Evolutionary conservation across 2,888 invertebrate genomes (phyloP).

Genomic region (Meganola albula): DNA sequence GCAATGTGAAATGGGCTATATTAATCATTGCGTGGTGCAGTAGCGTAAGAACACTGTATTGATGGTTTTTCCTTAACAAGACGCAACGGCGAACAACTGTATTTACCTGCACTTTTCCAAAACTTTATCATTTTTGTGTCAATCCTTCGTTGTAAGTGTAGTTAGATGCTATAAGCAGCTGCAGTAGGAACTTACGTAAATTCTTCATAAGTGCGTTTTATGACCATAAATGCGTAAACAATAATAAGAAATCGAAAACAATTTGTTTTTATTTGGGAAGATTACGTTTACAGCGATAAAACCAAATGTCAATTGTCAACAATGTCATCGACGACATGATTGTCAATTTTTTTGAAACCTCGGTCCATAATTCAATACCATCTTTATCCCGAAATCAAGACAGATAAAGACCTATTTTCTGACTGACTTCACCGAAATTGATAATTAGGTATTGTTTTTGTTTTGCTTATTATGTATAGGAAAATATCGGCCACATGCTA

Average conservation of each 20-base stretch:
- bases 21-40: background rate
- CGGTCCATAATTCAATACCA: too few species aligned
- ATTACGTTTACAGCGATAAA: conserved; percentile 31
- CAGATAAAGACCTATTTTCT: too few species aligned
- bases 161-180: conserved; percentile 25
- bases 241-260: conserved; percentile 49
- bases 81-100: too few species aligned
- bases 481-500: too few species aligned
- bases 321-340: background rate
- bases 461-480: too few species aligned
- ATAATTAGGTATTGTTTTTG: too few species aligned
- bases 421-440: too few species aligned
- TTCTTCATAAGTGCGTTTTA: conserved; percentile 42
- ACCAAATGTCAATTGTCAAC: conserved; percentile 21
- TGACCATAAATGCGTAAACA: conserved; percentile 47
- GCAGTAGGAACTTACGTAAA: conserved; percentile 31
- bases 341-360: conserved; percentile 5
- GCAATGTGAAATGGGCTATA: conserved; percentile 29
- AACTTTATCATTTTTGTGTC: conserved; percentile 82
- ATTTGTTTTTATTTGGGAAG: conserved; percentile 34
- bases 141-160: conserved; percentile 26
- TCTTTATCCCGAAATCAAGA: too few species aligned
- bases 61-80: too few species aligned
- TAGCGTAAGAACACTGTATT: background rate
- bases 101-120: conserved; percentile 84